Percentiles rank a stretch among this genome's conserved stretches.
Evolutionary conservation across 2,797 vertebrate genomes (phyloP).

Genomic region (Numenius phaeopus): DNA sequence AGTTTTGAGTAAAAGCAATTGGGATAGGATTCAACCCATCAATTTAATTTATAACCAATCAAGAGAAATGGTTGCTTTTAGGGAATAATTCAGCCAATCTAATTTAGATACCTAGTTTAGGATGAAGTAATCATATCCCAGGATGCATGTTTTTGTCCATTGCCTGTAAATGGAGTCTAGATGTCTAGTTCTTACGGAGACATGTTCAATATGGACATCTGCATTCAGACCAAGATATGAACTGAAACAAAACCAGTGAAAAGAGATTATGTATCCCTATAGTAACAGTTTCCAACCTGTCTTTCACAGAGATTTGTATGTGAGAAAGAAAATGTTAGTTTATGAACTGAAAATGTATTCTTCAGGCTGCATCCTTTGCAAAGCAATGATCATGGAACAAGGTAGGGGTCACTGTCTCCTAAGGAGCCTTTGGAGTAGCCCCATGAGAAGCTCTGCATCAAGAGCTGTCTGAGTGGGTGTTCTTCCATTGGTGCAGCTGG

Average conservation of each 20-base stretch:
- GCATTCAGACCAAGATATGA: not conserved
- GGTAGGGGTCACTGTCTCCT: not conserved
- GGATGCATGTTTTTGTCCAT: not conserved
- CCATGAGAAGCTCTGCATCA: not conserved
- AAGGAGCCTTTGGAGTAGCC: not conserved
- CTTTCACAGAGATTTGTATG: not conserved
- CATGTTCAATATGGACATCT: not conserved
- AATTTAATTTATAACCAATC: not conserved
- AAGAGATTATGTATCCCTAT: not conserved
- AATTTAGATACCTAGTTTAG: not conserved
- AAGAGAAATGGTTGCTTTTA: not conserved
- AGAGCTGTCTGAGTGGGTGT: conserved; percentile 46
- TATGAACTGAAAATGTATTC: not conserved
- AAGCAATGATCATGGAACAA: not conserved
- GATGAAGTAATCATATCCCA: not conserved
- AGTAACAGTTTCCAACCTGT: not conserved
- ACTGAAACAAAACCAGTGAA: not conserved
- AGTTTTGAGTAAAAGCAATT: not conserved
- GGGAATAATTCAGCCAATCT: not conserved
- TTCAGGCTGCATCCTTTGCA: not conserved
- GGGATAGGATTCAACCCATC: not conserved
- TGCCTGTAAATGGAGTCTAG: not conserved
- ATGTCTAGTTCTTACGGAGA: not conserved
- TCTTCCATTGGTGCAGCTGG: conserved; percentile 21
- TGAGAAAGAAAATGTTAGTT: not conserved